Conservation (phyloP, 2,797 vertebrate species). For the Rhynchotus rufescens region DNA sequence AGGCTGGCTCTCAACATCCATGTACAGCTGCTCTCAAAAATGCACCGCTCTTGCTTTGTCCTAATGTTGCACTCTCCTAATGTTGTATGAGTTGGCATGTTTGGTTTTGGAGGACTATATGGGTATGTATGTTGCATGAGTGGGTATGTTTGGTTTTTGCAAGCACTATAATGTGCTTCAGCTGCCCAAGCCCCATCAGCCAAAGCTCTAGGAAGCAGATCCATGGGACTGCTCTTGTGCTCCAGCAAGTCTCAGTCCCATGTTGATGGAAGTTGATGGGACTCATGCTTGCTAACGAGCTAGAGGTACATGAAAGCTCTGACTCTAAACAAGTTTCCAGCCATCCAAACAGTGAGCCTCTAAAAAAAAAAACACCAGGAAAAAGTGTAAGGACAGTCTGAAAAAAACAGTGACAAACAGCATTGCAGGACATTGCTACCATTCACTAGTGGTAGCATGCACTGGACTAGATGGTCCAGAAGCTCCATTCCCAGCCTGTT, state of each 20-base stretch:
- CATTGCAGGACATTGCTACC: not conserved
- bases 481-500: not conserved
- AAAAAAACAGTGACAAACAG: not conserved
- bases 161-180: not conserved
- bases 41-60: not conserved
- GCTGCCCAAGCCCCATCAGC: not conserved
- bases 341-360: not conserved
- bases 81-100: not conserved
- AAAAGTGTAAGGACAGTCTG: not conserved
- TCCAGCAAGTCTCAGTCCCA: no score
- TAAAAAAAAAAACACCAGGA: not conserved
- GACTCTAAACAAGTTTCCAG: not conserved
- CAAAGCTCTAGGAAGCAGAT: not conserved
- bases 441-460: not conserved
- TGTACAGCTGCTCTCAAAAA: not conserved
- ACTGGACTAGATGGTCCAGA: not conserved
- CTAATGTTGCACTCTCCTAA: not conserved
- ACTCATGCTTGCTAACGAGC: not conserved
- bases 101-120: not conserved
- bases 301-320: not conserved
- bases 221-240: not conserved
- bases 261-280: accelerated
- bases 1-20: not conserved
- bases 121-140: no score
- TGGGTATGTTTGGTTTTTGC: not conserved